Percentiles rank a stretch among this genome's conserved stretches.
phyloP scores from a whole-genome alignment of 1,140 invertebrate species.

The Drosophila pseudoananassae region DNA sequence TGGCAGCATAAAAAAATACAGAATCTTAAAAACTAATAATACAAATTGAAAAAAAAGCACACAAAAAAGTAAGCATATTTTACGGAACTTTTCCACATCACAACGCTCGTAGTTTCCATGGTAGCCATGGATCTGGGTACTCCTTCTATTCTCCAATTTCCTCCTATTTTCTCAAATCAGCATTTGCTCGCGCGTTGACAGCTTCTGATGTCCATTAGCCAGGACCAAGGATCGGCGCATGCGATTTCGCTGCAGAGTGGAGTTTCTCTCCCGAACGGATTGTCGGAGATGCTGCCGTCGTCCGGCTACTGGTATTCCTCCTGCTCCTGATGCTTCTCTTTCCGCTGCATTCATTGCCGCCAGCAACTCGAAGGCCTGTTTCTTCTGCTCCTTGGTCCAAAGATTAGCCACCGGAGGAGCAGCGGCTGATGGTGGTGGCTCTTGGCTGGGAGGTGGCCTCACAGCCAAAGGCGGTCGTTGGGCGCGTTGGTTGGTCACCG shows the following conservation, averaged over 20 bases:
- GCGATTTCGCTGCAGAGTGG: constrained; percentile 64
- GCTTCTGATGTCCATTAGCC: constrained; percentile 34
- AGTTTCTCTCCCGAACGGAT: constrained; percentile 70
- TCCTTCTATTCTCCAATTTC: constrained; percentile 3
- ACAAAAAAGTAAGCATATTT: constrained; percentile 10
- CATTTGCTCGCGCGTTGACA: constrained; percentile 62
- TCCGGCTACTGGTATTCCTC: neutral
- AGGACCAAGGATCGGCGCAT: constrained; percentile 69
- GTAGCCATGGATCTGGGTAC: constrained; percentile 28
- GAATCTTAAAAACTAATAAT: constrained; percentile 26
- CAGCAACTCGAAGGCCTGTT: constrained; percentile 84
- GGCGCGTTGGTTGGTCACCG: neutral
- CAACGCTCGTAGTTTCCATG: constrained; percentile 58
- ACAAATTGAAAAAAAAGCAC: constrained; percentile 21
- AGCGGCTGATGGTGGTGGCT: constrained; percentile 25
- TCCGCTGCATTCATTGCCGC: constrained; percentile 84
- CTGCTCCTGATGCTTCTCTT: constrained; percentile 34
- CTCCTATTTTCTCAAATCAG: constrained; percentile 33
- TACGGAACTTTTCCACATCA: constrained; percentile 75
- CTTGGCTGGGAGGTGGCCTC: constrained; percentile 41
- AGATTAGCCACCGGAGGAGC: constrained; percentile 53
- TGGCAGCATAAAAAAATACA: constrained; percentile 16
- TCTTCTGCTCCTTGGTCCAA: constrained; percentile 85
- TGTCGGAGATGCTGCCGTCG: constrained; percentile 66
- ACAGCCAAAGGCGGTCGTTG: constrained; percentile 48